Evolutionary conservation across 2,797 vertebrate species (phyloP).

Genomic region (Petrocephalus sullivani): DNA sequence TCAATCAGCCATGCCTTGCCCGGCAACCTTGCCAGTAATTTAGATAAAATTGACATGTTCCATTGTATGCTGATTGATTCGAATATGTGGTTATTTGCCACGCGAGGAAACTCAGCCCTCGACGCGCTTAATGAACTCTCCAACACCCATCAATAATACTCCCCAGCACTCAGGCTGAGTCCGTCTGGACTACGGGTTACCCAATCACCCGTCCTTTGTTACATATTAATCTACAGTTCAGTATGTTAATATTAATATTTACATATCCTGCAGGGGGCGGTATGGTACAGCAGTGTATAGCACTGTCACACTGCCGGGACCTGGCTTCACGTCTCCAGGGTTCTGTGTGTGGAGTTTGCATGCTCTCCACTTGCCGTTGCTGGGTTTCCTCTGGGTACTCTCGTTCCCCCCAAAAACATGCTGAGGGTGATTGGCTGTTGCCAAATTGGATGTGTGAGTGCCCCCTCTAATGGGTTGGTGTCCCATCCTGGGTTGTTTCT

Average conservation of each 20-base stretch:
- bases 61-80: slow-evolving; percentile 12
- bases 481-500: background rate
- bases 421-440: too few relatives aligned
- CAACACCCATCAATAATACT: background rate
- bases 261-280: background rate
- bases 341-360: too few relatives aligned
- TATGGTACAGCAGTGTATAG: too few relatives aligned
- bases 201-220: background rate
- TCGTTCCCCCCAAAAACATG: too few relatives aligned
- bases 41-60: background rate
- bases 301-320: too few relatives aligned
- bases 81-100: background rate
- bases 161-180: background rate
- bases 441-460: too few relatives aligned
- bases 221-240: background rate
- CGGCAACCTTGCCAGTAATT: background rate
- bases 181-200: background rate
- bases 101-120: background rate
- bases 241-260: background rate
- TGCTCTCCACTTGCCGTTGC: too few relatives aligned
- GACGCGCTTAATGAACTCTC: background rate
- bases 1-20: background rate
- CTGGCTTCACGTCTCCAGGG: too few relatives aligned
- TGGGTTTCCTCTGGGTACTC: too few relatives aligned
- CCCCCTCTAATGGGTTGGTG: too few relatives aligned